Base-by-base conservation (phyloP, 1,140 invertebrate species). In the Cepaea nemoralis region DNA sequence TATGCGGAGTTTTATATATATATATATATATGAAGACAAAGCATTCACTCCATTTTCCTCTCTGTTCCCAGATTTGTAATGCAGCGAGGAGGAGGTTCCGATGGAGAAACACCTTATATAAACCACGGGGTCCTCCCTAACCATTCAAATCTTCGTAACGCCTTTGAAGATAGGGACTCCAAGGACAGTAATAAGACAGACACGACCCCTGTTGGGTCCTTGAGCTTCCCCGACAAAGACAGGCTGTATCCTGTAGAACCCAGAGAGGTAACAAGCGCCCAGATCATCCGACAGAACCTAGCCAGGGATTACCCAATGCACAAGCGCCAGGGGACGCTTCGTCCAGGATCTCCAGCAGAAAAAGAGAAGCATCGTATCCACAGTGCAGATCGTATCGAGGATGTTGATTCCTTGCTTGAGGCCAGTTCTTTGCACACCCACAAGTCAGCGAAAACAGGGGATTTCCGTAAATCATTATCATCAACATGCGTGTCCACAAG, bases 61-160 rank as follows among this genome's bases (percentile, higher is more conserved):
- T 45, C 10, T 39, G 22, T 55, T 48, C 19, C 45, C 59, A 80
- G 78, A 31, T 83, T 83, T 33, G 83, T 83, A 24, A 81, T 81
- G 79, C 80, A 83, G 66, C 73, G 78, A n/a, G 48, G 48, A 19
- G 75, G 71, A 45, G 45, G 55, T 42, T 39, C 2, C 0, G 69
- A 24, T 59, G 71, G 50, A 12, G 70, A 59, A 45, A 70, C 67
- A 27, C 37, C 35, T 8, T 83, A 83, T 70, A 70, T 66, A 16
- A 83, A 83, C 59, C 83, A 83, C 76, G 83, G 83, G 22, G 83
- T 83, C 33, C 75, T 83, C 33, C 19, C 75, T 37, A 81, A 81
- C 31, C 75, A 67, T 55, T 1, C 67, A 19, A 35, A 16, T 1
- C 27, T 37, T 16, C 31, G 42, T 1, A 55, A n/a, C 19, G 31